Evolutionary conservation across 2,888 invertebrate species (phyloP).

Genomic region (Drosophila mayaguana): DNA sequence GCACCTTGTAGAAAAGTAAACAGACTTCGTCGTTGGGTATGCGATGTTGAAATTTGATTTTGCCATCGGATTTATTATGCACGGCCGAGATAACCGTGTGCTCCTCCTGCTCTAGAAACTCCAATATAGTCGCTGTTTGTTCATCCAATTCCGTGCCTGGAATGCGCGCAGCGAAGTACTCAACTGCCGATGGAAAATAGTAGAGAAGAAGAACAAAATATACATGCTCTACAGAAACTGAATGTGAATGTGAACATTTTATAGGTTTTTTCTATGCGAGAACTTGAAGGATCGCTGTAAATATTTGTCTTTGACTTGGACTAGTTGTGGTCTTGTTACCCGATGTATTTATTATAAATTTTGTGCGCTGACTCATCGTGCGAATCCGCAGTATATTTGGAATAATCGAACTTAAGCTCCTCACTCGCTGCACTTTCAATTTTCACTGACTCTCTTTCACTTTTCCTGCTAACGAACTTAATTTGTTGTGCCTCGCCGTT

Average conservation of each 20-base stretch:
- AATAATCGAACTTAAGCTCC: constrained; percentile 12
- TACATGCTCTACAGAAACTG: constrained; percentile 1
- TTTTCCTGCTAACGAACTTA: constrained; percentile 46
- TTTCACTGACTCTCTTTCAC: constrained; percentile 64
- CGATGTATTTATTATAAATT: constrained; percentile 85
- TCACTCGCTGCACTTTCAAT: constrained; percentile 64
- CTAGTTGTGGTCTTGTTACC: constrained; percentile 63
- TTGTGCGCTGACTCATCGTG: constrained; percentile 73
- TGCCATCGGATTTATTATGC: constrained; percentile 83
- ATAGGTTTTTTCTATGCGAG: constrained; percentile 32
- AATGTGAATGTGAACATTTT: constrained; percentile 25
- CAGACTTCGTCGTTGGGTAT: constrained; percentile 85
- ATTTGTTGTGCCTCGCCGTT: constrained; percentile 63
- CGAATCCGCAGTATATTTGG: neutral
- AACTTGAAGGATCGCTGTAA: neutral
- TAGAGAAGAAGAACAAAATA: neutral
- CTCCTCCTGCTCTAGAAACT: constrained; percentile 86
- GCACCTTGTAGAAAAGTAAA: constrained; percentile 85
- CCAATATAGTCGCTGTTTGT: constrained; percentile 84
- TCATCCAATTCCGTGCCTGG: constrained; percentile 78
- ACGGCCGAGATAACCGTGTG: constrained; percentile 85
- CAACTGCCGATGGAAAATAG: constrained; percentile 64
- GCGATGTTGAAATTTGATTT: constrained; percentile 85
- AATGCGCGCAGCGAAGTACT: constrained; percentile 82
- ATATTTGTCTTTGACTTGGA: constrained; percentile 8